These are phyloP conservation scores for Erebia epiphron DNA, from an alignment of 2,888 invertebrate species.

Conservation along the genomic window DNA sequence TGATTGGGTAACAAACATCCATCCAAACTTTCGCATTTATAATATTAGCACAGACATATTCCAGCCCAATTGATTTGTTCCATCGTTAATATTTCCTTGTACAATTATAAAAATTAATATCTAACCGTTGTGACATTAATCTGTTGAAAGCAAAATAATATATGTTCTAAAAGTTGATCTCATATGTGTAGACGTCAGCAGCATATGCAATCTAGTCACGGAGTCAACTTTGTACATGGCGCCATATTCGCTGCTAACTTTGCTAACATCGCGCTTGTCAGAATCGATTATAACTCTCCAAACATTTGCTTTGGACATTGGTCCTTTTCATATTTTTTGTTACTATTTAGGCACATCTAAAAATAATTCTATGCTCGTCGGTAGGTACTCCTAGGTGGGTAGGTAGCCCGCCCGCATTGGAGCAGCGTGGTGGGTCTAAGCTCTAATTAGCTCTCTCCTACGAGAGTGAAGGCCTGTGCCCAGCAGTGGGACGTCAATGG, in stretches of 20 bases:
- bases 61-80: neutral
- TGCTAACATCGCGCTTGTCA: conserved; percentile 22
- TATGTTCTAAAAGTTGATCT: conserved; percentile 9
- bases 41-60: too few species aligned
- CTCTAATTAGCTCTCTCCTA: too few species aligned
- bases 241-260: conserved; percentile 21
- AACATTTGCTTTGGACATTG: conserved; percentile 17
- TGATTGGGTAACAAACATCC: too few species aligned
- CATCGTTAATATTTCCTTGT: neutral
- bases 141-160: conserved; percentile 13
- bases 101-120: neutral
- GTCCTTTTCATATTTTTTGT: neutral
- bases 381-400: too few species aligned
- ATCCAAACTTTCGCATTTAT: too few species aligned
- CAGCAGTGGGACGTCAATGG: too few species aligned
- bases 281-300: conserved; percentile 24
- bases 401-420: too few species aligned
- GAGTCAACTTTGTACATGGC: conserved; percentile 18
- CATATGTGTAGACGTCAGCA: conserved; percentile 22
- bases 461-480: too few species aligned
- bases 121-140: neutral
- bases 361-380: neutral
- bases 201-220: conserved; percentile 27
- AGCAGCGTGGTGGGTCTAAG: too few species aligned
- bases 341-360: neutral